phyloP scores from a whole-genome alignment of 2,797 vertebrate species.

The Urophycis tenuis region DNA sequence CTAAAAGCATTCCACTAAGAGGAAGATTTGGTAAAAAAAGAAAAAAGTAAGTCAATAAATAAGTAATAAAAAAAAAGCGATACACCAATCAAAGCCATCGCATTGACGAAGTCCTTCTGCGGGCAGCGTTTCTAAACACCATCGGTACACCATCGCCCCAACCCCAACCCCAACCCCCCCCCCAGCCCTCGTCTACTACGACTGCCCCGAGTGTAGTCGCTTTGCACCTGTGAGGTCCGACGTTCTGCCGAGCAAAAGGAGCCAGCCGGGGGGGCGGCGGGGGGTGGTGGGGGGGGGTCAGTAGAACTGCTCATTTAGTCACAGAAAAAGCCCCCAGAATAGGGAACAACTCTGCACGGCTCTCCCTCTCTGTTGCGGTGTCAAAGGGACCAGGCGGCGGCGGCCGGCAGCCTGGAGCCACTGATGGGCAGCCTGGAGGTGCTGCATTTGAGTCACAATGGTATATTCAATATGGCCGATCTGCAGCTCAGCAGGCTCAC shows the following conservation, averaged over 20 bases:
- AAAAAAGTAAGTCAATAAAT: neutral
- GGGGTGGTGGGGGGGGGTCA: no score
- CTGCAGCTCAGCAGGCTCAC: constrained; percentile 83
- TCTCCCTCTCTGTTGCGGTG: constrained; percentile 48
- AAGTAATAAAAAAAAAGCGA: neutral
- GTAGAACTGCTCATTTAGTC: constrained; percentile 51
- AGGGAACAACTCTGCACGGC: constrained; percentile 19
- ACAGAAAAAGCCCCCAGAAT: constrained; percentile 24
- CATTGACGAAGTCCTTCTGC: neutral
- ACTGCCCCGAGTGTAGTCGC: constrained; percentile 40
- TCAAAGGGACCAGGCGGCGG: constrained; percentile 66
- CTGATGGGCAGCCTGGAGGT: constrained; percentile 86
- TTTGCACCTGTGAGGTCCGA: constrained; percentile 51
- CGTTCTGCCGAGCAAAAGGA: constrained; percentile 32
- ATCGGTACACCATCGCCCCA: no score
- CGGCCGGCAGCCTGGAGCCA: constrained; percentile 68
- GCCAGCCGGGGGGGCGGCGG: constrained; percentile 46
- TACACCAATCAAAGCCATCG: neutral
- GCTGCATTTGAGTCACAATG: constrained; percentile 85
- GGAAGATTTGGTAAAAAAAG: neutral
- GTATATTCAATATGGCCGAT: constrained; percentile 80
- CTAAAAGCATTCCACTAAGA: neutral
- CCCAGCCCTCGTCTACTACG: constrained; percentile 6
- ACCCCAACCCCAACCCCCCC: no score
- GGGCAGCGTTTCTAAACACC: neutral